Percentiles rank a stretch among this genome's conserved stretches.
These are phyloP conservation scores for Hippocampus zosterae DNA, from an alignment of 2,113 vertebrate genomes.

Conservation along the genomic window DNA sequence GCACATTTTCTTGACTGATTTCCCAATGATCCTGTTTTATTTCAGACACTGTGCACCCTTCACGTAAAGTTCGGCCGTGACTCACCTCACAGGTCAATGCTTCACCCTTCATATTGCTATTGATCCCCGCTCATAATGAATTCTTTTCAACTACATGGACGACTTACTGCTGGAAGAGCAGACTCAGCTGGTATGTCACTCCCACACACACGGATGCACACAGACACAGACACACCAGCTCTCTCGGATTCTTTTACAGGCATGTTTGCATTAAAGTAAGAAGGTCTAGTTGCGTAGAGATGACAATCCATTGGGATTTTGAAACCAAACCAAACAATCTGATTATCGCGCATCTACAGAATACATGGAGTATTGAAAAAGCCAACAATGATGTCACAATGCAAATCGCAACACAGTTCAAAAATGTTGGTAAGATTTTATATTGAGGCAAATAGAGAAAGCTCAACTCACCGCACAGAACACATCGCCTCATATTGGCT, in stretches of 20 bases:
- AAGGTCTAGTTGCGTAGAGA: background rate
- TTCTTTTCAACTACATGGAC: background rate
- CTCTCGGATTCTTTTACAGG: background rate
- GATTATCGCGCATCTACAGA: background rate
- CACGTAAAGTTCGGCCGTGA: background rate
- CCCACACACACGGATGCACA: background rate
- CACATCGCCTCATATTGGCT: conserved; percentile 25
- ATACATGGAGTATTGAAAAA: background rate
- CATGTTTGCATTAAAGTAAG: background rate
- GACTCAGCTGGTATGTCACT: background rate
- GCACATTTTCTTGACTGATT: conserved; percentile 34
- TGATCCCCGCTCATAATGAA: background rate
- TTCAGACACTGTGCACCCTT: conserved; percentile 18
- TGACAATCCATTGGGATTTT: background rate
- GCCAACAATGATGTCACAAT: no score
- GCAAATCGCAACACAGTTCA: background rate
- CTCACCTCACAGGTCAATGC: conserved; percentile 3
- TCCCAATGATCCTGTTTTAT: conserved; percentile 28
- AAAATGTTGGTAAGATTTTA: background rate
- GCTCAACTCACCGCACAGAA: conserved; percentile 47
- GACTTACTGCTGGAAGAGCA: background rate
- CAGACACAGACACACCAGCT: background rate
- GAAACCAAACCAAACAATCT: background rate
- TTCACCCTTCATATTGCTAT: background rate
- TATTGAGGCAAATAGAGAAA: conserved; percentile 8